Evolutionary conservation across 2,797 vertebrate genomes (phyloP).

Genomic region (Presbytis comata): DNA sequence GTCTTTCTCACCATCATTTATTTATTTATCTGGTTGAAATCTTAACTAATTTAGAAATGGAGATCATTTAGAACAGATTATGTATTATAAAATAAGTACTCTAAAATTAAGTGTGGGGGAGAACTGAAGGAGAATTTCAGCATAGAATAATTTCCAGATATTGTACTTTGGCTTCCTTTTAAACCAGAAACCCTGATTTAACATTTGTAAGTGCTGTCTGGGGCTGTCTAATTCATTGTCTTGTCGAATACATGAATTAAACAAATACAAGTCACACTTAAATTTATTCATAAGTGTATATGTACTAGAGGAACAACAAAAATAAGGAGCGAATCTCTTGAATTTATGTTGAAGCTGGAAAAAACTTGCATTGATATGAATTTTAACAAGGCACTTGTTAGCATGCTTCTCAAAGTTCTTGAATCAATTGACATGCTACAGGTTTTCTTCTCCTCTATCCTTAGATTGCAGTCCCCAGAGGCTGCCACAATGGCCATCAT

Average conservation of each 20-base stretch:
- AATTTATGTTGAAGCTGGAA: slow-evolving; percentile 20
- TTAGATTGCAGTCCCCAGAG: background rate
- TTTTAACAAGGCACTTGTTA: slow-evolving; percentile 48
- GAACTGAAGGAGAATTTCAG: background rate
- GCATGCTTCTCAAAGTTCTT: slow-evolving; percentile 48
- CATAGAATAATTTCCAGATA: background rate
- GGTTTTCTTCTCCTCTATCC: background rate
- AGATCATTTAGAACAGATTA: background rate
- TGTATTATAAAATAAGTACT: background rate
- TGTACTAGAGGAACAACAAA: background rate
- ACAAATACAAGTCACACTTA: background rate
- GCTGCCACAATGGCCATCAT: background rate
- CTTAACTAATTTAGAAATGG: background rate
- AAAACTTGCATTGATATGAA: background rate
- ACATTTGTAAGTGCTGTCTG: background rate
- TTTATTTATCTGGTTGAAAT: background rate
- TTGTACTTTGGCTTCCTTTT: background rate
- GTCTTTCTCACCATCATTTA: background rate
- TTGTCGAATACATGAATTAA: background rate
- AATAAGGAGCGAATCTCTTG: background rate
- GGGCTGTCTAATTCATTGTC: background rate
- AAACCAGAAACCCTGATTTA: background rate
- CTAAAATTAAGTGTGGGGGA: background rate
- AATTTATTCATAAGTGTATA: slow-evolving; percentile 33
- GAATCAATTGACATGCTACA: slow-evolving; percentile 2